Conservation (phyloP, 2,113 vertebrate genomes). For the Tyto alba region DNA sequence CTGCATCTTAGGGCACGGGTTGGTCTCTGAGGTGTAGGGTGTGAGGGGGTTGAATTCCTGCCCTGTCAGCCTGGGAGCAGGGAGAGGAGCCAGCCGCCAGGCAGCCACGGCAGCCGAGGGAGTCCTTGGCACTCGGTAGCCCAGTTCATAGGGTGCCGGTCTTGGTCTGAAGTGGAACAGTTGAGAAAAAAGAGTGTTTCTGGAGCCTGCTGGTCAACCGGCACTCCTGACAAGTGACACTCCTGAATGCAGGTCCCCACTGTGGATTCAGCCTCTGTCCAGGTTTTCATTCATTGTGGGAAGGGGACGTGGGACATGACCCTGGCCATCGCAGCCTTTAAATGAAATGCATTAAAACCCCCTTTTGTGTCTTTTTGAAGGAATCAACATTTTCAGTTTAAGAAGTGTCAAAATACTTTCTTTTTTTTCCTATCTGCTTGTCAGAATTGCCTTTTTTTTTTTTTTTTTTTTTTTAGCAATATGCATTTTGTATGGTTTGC, state of each 20-base stretch:
- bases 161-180: fast-evolving
- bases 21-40: neutral
- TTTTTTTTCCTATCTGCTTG: neutral
- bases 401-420: neutral
- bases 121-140: fast-evolving
- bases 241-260: neutral
- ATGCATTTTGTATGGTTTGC: neutral
- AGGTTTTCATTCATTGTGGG: neutral
- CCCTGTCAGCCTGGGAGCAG: neutral
- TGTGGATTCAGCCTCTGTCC: neutral
- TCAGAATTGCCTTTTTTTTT: neutral
- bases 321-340: neutral
- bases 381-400: neutral
- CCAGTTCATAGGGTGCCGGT: fast-evolving
- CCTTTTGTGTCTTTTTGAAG: neutral
- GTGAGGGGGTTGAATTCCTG: fast-evolving
- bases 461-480: neutral
- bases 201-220: neutral
- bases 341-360: neutral
- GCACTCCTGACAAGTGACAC: neutral
- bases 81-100: neutral
- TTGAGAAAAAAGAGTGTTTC: neutral
- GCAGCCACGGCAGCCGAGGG: neutral
- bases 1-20: neutral
- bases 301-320: neutral